Conservation (phyloP, 2,888 invertebrate species). For the Lasioglossum malachurum region DNA sequence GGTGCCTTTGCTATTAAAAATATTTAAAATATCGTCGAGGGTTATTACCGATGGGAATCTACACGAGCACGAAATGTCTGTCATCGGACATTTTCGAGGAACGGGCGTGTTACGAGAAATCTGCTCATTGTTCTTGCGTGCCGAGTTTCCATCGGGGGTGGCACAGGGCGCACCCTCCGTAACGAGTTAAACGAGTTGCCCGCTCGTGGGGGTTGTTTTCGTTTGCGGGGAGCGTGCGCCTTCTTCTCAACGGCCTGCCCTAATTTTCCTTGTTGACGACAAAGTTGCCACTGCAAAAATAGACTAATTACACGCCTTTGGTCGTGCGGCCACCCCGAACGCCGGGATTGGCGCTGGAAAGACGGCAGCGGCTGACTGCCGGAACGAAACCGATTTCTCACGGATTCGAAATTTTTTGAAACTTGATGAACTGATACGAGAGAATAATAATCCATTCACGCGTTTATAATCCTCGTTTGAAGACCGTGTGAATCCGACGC, state of each 20-base stretch:
- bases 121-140: not conserved
- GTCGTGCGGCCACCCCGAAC: constrained; percentile 33
- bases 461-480: not conserved
- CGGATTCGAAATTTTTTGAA: constrained; percentile 70
- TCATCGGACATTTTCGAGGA: not conserved
- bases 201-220: constrained; percentile 21
- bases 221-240: not conserved
- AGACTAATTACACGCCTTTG: constrained; percentile 71
- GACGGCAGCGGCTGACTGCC: constrained; percentile 66
- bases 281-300: constrained; percentile 60
- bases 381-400: constrained; percentile 61
- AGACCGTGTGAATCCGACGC: not conserved
- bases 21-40: too few relatives aligned
- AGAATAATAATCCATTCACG: too few relatives aligned
- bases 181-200: constrained; percentile 13
- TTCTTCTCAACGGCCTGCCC: constrained; percentile 20
- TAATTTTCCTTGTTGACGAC: constrained; percentile 49
- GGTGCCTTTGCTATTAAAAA: not conserved
- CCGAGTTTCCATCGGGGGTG: not conserved
- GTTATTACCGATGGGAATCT: not conserved
- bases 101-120: not conserved
- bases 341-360: constrained; percentile 44
- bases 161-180: not conserved
- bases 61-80: not conserved
- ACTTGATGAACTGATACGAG: too few relatives aligned